Conservation (phyloP, 2,113 vertebrate genomes). For the Zapornia atra region DNA sequence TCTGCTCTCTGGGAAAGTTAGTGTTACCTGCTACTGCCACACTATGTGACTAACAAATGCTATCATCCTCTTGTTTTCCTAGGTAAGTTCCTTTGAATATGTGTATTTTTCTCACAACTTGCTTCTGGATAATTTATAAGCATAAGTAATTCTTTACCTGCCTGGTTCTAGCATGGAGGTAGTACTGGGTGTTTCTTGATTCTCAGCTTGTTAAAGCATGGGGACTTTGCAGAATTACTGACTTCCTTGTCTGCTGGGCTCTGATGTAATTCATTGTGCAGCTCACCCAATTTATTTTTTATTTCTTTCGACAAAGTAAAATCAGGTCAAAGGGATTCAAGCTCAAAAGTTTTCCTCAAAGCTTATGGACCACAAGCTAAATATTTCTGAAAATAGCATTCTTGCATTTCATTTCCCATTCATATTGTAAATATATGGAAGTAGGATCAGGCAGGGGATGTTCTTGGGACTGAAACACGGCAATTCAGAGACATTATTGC, state of each 20-base stretch:
- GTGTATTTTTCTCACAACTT: background rate
- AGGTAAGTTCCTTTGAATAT: background rate
- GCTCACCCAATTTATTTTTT: background rate
- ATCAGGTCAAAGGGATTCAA: background rate
- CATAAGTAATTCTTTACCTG: background rate
- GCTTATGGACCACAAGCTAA: background rate
- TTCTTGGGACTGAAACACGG: background rate
- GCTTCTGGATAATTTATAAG: background rate
- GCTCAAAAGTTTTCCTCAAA: background rate
- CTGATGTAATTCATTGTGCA: background rate
- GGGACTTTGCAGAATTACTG: background rate
- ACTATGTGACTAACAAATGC: background rate
- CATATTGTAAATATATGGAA: background rate
- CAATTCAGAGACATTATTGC: background rate
- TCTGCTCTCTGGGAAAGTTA: background rate
- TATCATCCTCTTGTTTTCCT: background rate
- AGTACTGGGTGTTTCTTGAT: background rate
- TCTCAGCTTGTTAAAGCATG: background rate
- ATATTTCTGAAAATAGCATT: background rate
- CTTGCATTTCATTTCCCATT: background rate
- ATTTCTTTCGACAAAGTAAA: background rate
- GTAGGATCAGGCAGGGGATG: background rate
- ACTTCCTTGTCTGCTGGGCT: background rate
- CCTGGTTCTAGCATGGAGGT: background rate
- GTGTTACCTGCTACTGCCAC: background rate